Base-by-base conservation (phyloP, 2,888 invertebrate genomes). In the Noctuana brunneofusca region DNA sequence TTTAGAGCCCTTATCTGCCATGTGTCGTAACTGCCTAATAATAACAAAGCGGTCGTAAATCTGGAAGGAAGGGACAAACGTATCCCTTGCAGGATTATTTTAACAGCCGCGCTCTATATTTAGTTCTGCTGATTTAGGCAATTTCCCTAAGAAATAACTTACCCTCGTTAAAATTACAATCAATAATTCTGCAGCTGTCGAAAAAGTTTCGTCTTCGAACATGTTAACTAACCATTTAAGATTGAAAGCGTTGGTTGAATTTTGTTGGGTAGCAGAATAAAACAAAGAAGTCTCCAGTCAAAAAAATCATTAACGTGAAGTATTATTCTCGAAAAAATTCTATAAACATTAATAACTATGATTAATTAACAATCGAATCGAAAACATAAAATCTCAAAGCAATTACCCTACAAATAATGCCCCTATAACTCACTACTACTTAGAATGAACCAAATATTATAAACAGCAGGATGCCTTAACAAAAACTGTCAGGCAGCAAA, bases 101-200 rank as follows among this genome's bases (percentile, higher is more conserved):
- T 3, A 49, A 58, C 35, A 58, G 24, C 58, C 48, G 32, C 16
- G 5, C 57, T 52, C 57, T 58, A 58, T 57, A 57, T 63, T 56
- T 54, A 54, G 35, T 9, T 48, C 24, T 18, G 24, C 38, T 48
- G 49, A 54, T 58, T 49, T 16, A 22, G 30, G 32, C 35, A 49
- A 48, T 52, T 30, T 35, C 20, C 30, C 27, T 27, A 27, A 32
- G 20, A 38, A 35, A 48, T 64, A 64, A 64, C 58, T 53, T 53
- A 58, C 48, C 58, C 58, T 46, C 22, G 43, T 64, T 54, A 49
- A n/a, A 8, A 14, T 48, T 41, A 38, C 24, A 55, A 55, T 16
- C 30, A 59, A 20, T 57, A 35, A 16, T 41, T 38, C 56, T 12
- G 50, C 57, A 57, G 63, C 64, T 62, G 64, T 52, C 35, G 11